phyloP scores from a whole-genome alignment of 2,113 vertebrate genomes.

The Delphinus delphis region DNA sequence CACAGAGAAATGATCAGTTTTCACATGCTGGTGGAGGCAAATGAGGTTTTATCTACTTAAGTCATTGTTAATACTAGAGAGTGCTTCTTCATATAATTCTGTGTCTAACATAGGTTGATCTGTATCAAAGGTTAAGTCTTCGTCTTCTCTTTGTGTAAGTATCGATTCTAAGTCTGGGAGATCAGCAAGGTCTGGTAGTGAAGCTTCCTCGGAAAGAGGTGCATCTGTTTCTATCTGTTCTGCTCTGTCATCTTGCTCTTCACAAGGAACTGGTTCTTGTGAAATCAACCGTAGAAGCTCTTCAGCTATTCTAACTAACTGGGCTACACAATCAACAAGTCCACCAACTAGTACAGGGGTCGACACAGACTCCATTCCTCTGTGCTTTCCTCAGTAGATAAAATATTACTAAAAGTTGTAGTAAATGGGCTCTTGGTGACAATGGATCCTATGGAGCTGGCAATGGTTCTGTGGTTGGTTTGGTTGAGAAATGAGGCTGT shows the following conservation, averaged over 20 bases:
- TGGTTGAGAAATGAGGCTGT: neutral
- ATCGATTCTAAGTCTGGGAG: slow-evolving; percentile 56
- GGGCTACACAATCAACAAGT: slow-evolving; percentile 49
- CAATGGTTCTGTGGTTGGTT: neutral
- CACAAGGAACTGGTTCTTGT: neutral
- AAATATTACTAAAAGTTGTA: slow-evolving; percentile 44
- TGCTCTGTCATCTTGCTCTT: neutral
- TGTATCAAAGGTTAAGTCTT: slow-evolving; percentile 35
- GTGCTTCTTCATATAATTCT: neutral
- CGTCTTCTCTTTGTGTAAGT: slow-evolving; percentile 19
- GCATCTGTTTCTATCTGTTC: neutral
- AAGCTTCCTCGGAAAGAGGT: neutral
- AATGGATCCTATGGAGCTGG: neutral
- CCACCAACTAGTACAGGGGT: neutral
- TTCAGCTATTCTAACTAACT: slow-evolving; percentile 54
- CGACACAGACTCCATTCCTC: slow-evolving; percentile 4
- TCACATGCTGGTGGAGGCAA: neutral
- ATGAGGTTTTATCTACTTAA: neutral
- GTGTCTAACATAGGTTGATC: slow-evolving; percentile 32
- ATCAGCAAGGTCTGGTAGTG: slow-evolving; percentile 47
- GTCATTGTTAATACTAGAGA: neutral
- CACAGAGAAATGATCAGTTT: neutral
- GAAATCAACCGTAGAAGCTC: slow-evolving; percentile 27
- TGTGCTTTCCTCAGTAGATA: neutral
- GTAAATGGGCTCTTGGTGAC: neutral